A percentile compares a stretch with the other conserved stretches of the same genome.
Evolutionary conservation across 2,797 vertebrate species (phyloP).

Genomic region (Melanogrammus aeglefinus): DNA sequence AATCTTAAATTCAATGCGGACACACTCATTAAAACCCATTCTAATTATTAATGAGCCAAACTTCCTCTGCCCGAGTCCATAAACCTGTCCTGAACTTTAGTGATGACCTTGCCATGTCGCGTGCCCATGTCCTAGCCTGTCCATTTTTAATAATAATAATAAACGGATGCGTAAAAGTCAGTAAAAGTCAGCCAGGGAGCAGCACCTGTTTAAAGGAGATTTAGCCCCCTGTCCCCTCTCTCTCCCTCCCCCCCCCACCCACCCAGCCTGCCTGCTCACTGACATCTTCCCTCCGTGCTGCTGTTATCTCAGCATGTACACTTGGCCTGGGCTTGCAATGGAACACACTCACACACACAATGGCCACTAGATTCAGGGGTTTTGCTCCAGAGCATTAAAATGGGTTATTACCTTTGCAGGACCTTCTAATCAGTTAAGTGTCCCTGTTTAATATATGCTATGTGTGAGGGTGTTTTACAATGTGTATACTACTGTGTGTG

Average conservation of each 20-base stretch:
- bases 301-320: too few species aligned
- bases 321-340: too few species aligned
- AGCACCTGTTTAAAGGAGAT: constrained; percentile 51
- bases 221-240: constrained; percentile 28
- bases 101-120: constrained; percentile 43
- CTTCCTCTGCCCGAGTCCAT: constrained; percentile 59
- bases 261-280: constrained; percentile 30
- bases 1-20: constrained; percentile 44
- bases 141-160: constrained; percentile 58
- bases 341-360: too few species aligned
- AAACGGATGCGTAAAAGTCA: constrained; percentile 57
- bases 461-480: neutral
- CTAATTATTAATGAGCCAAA: constrained; percentile 70
- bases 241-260: neutral
- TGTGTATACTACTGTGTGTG: neutral
- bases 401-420: neutral
- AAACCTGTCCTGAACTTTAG: constrained; percentile 60
- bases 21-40: constrained; percentile 63
- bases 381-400: too few species aligned
- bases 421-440: neutral
- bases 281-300: too few species aligned
- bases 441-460: neutral
- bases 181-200: constrained; percentile 25
- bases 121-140: constrained; percentile 21
- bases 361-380: too few species aligned